Evolutionary conservation across 2,888 invertebrate species (phyloP).

Genomic region (Rhopalosiphum nymphaeae): DNA sequence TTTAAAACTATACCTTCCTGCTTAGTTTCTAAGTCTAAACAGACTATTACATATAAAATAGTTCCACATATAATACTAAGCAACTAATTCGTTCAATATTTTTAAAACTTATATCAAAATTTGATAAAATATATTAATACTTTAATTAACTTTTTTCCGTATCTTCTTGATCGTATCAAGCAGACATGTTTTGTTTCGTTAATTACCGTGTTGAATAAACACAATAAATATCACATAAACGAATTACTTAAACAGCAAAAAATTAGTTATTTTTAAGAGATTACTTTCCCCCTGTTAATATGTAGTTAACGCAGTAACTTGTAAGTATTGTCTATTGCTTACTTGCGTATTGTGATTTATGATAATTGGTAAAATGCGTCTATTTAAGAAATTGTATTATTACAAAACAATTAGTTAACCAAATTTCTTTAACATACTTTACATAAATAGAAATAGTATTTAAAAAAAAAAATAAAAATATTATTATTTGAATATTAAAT

Average conservation of each 20-base stretch:
- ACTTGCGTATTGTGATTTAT: background rate
- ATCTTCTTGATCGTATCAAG: background rate
- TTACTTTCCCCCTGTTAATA: background rate
- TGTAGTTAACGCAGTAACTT: background rate
- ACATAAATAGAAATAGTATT: background rate
- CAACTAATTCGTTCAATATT: background rate
- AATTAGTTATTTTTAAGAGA: background rate
- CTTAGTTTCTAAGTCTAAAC: background rate
- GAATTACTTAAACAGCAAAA: background rate
- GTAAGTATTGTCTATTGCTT: background rate
- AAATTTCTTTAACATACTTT: background rate
- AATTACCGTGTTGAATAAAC: background rate
- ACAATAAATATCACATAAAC: background rate
- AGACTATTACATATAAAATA: background rate
- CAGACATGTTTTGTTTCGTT: background rate
- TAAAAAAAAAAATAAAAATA: no score
- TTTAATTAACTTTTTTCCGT: background rate
- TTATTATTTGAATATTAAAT: no score
- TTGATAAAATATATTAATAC: background rate
- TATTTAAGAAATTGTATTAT: background rate
- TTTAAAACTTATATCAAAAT: background rate
- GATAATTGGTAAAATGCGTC: background rate
- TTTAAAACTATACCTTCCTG: background rate
- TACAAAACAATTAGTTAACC: background rate
- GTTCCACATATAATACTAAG: background rate